Percentiles rank a stretch among this genome's conserved stretches.
Conservation (phyloP, 1,140 invertebrate genomes). For the Scylla paramamosain region DNA sequence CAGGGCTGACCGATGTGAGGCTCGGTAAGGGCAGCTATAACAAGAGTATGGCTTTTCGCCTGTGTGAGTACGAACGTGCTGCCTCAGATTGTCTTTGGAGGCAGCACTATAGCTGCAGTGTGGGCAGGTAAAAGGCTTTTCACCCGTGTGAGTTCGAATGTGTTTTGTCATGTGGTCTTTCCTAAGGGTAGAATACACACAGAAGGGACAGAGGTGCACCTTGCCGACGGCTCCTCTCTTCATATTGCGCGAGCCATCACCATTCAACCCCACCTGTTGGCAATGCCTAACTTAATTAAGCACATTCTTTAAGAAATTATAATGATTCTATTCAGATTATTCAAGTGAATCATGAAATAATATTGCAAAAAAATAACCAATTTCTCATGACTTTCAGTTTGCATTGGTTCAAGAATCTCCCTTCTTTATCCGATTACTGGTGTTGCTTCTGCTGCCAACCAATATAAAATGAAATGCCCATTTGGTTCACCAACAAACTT, state of each 20-base stretch:
- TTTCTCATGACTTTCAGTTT: no score
- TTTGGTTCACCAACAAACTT: no score
- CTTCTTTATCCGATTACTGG: no score
- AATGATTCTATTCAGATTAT: neutral
- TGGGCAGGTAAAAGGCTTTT: constrained; percentile 55
- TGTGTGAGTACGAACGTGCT: constrained; percentile 53
- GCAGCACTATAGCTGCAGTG: constrained; percentile 48
- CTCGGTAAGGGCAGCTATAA: constrained; percentile 31
- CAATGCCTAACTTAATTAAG: constrained; percentile 64
- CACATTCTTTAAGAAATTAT: neutral
- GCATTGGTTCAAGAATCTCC: no score
- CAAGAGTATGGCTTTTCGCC: constrained; percentile 59
- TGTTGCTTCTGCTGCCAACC: no score
- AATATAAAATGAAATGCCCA: no score
- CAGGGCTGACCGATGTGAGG: constrained; percentile 45
- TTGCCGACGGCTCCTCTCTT: constrained; percentile 49
- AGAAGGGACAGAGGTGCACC: constrained; percentile 59
- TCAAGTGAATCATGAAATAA: neutral
- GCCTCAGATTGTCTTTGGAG: constrained; percentile 51
- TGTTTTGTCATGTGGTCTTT: constrained; percentile 69
- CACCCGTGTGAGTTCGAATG: constrained; percentile 60
- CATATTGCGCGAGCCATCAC: constrained; percentile 56
- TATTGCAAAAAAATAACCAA: neutral
- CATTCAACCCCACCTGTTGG: constrained; percentile 63
- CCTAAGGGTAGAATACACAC: constrained; percentile 56